phyloP scores from a whole-genome alignment of 2,888 invertebrate species.

The Coleophora flavipennella region DNA sequence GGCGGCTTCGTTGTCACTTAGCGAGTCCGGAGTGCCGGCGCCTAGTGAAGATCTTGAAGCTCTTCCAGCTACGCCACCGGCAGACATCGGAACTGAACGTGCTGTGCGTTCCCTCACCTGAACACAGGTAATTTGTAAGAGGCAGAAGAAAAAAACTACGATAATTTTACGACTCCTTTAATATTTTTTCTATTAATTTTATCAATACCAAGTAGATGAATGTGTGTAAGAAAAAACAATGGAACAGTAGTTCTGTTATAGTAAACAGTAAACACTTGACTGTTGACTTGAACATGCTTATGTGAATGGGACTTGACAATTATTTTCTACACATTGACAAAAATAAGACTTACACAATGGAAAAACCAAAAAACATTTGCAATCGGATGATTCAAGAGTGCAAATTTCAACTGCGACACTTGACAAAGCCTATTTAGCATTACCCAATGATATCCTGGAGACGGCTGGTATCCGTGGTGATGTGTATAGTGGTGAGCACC shows the following conservation, averaged over 20 bases:
- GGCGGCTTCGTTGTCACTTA: slow-evolving; percentile 89
- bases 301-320: slow-evolving; percentile 36
- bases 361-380: slow-evolving; percentile 31
- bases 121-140: no score
- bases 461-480: slow-evolving; percentile 80
- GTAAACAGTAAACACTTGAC: no score
- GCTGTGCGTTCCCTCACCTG: slow-evolving; percentile 95
- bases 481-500: slow-evolving; percentile 76
- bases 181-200: no score
- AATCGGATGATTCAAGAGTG: slow-evolving; percentile 36
- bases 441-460: slow-evolving; percentile 85
- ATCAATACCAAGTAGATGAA: no score
- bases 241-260: no score
- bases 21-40: slow-evolving; percentile 90
- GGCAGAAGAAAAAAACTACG: no score
- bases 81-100: slow-evolving; percentile 91
- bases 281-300: slow-evolving; percentile 37
- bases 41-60: slow-evolving; percentile 85
- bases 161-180: no score
- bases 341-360: slow-evolving; percentile 28
- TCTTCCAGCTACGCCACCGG: slow-evolving; percentile 65
- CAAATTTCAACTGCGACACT: slow-evolving; percentile 43
- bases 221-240: no score
- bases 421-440: slow-evolving; percentile 59
- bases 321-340: slow-evolving; percentile 37